Percentiles rank a stretch among this genome's conserved stretches.
These are phyloP conservation scores for Pseudomyrmex concolor DNA, from an alignment of 1,140 invertebrate genomes.

Conservation along the genomic window DNA sequence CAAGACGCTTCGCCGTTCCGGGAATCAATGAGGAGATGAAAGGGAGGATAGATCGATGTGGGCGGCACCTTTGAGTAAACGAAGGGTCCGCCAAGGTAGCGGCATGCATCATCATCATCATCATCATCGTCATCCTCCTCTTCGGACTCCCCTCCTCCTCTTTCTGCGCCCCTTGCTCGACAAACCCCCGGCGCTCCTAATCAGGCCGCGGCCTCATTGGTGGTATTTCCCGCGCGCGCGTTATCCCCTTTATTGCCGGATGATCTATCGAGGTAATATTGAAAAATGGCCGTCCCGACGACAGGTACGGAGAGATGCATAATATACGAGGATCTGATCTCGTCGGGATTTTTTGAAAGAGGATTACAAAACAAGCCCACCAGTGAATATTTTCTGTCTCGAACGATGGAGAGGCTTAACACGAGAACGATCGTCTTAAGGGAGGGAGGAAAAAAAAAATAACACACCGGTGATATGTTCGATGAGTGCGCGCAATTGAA, in stretches of 20 bases:
- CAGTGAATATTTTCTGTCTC: conserved; percentile 21
- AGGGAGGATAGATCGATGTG: conserved; percentile 64
- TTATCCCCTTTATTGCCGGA: conserved; percentile 73
- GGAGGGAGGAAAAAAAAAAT: conserved; percentile 13
- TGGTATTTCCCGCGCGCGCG: conserved; percentile 54
- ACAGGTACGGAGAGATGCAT: conserved; percentile 70
- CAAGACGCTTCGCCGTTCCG: neutral
- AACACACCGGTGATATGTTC: conserved; percentile 25
- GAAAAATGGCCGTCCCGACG: conserved; percentile 73
- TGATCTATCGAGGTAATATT: conserved; percentile 77
- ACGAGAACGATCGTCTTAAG: conserved; percentile 5
- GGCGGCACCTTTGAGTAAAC: conserved; percentile 68
- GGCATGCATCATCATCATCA: conserved; percentile 63
- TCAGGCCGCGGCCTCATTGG: conserved; percentile 66
- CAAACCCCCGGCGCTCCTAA: conserved; percentile 68
- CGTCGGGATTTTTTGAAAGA: conserved; percentile 56
- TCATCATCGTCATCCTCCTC: too few relatives aligned
- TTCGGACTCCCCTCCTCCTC: too few relatives aligned
- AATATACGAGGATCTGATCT: conserved; percentile 66
- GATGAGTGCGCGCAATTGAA: conserved; percentile 30
- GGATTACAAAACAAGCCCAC: conserved; percentile 59
- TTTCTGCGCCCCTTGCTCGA: conserved; percentile 54
- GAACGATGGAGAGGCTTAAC: conserved; percentile 8
- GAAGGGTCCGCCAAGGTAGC: conserved; percentile 59
- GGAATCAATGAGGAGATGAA: conserved; percentile 66